Evolutionary conservation across 2,113 vertebrate species (phyloP).

Genomic region (Alces alces): DNA sequence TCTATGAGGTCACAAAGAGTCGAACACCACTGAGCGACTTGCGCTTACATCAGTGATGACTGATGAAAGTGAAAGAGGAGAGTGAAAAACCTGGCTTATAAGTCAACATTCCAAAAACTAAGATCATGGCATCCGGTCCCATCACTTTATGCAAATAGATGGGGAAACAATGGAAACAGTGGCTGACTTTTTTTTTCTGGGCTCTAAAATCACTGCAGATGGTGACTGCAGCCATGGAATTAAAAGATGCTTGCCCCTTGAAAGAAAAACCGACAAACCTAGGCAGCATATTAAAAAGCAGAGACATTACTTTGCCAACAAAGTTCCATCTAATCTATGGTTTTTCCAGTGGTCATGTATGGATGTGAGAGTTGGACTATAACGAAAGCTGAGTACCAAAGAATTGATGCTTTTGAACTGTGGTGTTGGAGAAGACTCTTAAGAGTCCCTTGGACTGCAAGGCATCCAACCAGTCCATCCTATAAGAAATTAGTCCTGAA

Average conservation of each 20-base stretch:
- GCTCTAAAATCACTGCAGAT: background rate
- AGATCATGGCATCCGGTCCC: accelerated
- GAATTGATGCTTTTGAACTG: background rate
- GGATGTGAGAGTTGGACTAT: background rate
- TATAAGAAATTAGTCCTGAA: background rate
- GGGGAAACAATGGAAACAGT: background rate
- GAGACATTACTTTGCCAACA: background rate
- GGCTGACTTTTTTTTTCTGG: background rate
- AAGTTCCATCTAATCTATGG: background rate
- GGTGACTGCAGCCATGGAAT: background rate
- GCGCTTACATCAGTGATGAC: background rate
- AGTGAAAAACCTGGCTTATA: background rate
- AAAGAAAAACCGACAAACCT: background rate
- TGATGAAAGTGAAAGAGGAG: background rate
- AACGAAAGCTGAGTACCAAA: accelerated
- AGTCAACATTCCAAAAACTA: background rate
- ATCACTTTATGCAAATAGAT: background rate
- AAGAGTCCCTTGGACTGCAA: background rate
- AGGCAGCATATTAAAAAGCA: background rate
- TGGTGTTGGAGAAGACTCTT: background rate
- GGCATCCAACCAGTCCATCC: background rate
- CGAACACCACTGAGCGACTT: accelerated
- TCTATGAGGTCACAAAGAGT: background rate
- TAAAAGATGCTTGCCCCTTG: background rate
- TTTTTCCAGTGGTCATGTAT: background rate